Conservation (phyloP, 2,113 vertebrate genomes). For the Percina caprodes region DNA sequence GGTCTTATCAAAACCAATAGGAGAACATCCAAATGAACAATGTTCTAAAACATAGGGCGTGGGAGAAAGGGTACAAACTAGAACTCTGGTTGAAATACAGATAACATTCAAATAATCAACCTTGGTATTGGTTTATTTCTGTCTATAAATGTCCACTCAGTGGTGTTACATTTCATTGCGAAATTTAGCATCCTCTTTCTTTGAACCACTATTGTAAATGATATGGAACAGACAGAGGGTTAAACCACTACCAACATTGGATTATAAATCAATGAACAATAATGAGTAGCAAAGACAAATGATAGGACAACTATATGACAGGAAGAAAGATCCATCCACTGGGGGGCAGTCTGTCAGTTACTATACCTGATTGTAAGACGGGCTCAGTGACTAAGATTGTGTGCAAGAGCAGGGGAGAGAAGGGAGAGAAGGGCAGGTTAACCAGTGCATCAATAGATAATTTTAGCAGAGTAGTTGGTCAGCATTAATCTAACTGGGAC, state of each 20-base stretch:
- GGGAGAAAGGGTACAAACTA: constrained; percentile 8
- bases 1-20: constrained; percentile 7
- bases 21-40: constrained; percentile 19
- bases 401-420: constrained; percentile 79
- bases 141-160: neutral
- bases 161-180: neutral
- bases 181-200: constrained; percentile 2
- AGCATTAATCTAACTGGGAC: constrained; percentile 61
- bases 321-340: constrained; percentile 48
- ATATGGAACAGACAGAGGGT: constrained; percentile 35
- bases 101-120: constrained; percentile 43
- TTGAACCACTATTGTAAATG: constrained; percentile 7
- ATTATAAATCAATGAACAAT: constrained; percentile 41
- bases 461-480: constrained; percentile 63
- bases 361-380: constrained; percentile 99
- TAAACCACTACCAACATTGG: constrained; percentile 61
- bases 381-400: constrained; percentile 96
- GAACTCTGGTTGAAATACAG: constrained; percentile 24
- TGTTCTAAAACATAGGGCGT: constrained; percentile 30
- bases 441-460: constrained; percentile 72
- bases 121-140: constrained; percentile 60
- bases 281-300: constrained; percentile 55
- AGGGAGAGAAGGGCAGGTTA: constrained; percentile 76
- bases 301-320: constrained; percentile 32
- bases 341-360: constrained; percentile 68